Percentiles rank a stretch among this genome's conserved stretches.
Evolutionary conservation across 1,140 invertebrate species (phyloP).

Genomic region (Bombus ignitus): DNA sequence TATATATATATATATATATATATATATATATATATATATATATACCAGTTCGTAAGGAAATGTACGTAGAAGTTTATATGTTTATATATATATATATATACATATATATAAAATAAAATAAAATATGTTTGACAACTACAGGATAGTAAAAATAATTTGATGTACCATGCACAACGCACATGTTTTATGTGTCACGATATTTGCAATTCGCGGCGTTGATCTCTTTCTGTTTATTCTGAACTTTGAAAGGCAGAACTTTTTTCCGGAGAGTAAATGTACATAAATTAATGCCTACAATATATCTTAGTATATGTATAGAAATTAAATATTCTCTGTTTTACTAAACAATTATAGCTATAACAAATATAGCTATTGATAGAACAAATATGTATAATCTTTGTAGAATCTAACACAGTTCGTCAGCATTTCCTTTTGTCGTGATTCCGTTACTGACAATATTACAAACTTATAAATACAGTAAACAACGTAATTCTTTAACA

Average conservation of each 20-base stretch:
- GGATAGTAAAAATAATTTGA: too few relatives aligned
- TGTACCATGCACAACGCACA: neutral
- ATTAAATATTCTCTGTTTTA: neutral
- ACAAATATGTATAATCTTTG: neutral
- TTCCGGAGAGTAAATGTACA: neutral
- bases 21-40: too few relatives aligned
- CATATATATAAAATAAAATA: too few relatives aligned
- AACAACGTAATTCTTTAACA: too few relatives aligned
- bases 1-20: too few relatives aligned
- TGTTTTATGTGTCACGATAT: neutral
- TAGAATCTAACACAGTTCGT: neutral
- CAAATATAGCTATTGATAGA: neutral
- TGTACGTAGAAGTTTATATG: too few relatives aligned
- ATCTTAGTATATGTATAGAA: neutral
- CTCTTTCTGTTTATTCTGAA: constrained; percentile 1
- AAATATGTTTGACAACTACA: too few relatives aligned
- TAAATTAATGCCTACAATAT: neutral
- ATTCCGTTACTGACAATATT: neutral
- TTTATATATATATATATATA: too few relatives aligned
- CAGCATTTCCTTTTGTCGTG: neutral
- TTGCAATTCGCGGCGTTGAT: neutral
- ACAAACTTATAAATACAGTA: too few relatives aligned
- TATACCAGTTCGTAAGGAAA: too few relatives aligned
- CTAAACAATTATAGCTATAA: neutral
- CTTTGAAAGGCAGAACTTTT: constrained; percentile 38